Evolutionary conservation across 2,888 invertebrate species (phyloP).

Genomic region (Timema cristinae): DNA sequence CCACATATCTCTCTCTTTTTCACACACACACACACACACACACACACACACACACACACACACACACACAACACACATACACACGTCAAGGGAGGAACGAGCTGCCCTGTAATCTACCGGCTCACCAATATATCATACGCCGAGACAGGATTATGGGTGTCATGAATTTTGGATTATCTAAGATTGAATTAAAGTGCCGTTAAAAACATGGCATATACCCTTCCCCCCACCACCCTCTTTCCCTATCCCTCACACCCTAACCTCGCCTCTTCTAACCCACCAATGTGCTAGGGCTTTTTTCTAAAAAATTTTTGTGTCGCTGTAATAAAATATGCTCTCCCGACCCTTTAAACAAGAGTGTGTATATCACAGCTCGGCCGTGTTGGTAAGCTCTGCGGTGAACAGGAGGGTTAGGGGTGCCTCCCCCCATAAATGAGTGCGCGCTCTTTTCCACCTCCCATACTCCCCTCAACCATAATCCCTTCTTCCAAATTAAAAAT

Average conservation of each 20-base stretch:
- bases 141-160: slow-evolving; percentile 35
- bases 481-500: slow-evolving; percentile 19
- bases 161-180: slow-evolving; percentile 37
- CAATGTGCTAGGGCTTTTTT: neutral
- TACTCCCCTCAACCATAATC: too few species aligned
- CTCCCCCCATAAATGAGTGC: neutral
- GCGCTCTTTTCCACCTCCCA: too few species aligned
- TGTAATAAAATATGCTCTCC: neutral
- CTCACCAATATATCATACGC: slow-evolving; percentile 33
- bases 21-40: too few species aligned
- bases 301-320: slow-evolving; percentile 8
- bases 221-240: slow-evolving; percentile 1
- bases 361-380: slow-evolving; percentile 24
- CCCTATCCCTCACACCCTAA: neutral
- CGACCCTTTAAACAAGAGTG: slow-evolving; percentile 15
- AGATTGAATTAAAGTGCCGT: slow-evolving; percentile 37
- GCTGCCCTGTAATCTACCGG: slow-evolving; percentile 30
- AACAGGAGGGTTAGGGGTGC: neutral
- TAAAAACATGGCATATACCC: slow-evolving; percentile 32
- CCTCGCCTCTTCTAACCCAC: neutral
- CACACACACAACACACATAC: too few species aligned
- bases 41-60: too few species aligned
- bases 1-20: too few species aligned
- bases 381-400: slow-evolving; percentile 12
- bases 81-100: too few species aligned